phyloP scores from a whole-genome alignment of 2,113 vertebrate species.

The Vireo altiloquus region DNA sequence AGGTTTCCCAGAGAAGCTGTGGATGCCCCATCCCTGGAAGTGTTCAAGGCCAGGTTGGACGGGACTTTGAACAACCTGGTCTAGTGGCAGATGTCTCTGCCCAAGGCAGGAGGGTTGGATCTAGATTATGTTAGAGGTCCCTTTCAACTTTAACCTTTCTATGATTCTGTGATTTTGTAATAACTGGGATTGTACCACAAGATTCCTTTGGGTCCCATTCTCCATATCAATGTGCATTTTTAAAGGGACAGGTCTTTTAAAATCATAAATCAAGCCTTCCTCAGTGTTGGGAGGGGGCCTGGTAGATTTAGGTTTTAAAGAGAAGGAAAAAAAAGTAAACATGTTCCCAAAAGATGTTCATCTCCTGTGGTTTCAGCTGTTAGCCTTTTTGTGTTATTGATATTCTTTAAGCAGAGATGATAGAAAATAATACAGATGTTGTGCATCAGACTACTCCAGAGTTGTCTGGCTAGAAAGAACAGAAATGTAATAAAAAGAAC shows the following conservation, averaged over 20 bases:
- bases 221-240: background rate
- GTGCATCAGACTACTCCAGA: background rate
- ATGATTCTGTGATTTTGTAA: background rate
- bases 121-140: too few relatives aligned
- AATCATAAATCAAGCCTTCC: background rate
- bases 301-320: background rate
- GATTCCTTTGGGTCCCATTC: background rate
- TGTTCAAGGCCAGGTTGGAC: background rate
- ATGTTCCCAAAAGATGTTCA: accelerated
- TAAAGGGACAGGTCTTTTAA: background rate
- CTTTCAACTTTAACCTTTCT: background rate
- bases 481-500: background rate
- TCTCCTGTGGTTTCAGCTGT: background rate
- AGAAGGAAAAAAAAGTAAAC: background rate
- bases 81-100: background rate
- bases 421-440: background rate
- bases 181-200: background rate
- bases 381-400: background rate
- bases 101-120: background rate
- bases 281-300: background rate
- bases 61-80: background rate
- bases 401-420: background rate
- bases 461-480: background rate
- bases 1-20: background rate
- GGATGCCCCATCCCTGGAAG: too few relatives aligned